Evolutionary conservation across 2,797 vertebrate genomes (phyloP), one percentile per base, ranked within the genome.

Genomic region (Tenualosa thibaudeaui): DNA sequence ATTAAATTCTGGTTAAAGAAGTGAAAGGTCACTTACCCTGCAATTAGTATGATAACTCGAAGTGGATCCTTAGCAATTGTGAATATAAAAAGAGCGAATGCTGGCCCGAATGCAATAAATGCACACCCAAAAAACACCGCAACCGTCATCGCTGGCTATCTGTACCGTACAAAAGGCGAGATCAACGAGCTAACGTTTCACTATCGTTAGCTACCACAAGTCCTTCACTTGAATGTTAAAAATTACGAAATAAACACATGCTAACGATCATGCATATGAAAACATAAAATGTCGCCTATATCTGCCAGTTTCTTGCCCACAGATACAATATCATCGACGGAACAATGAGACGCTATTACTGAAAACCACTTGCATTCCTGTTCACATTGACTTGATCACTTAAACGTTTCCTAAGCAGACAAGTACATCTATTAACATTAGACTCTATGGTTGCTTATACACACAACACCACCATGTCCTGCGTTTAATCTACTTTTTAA

Each of bases 81-180:
- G 91, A 96, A 93, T 3, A 95, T 84, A 88, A 95, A 94, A 13
- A 95, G 92, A 17, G 94, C 86, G 62, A 95, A 89, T 0, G 94
- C 93, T 24, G 94, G 95, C 89, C 94, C 94, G 84, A 95, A 95
- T 82, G 95, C 94, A 85, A 94, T 93, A 90, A 93, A 94, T 68
- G 93, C 92, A 86, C 95, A 95, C 17, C 95, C 94, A 86, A 94
- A 94, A 91, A 95, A 95, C 49, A 95, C 92, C 19, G 93, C 90
- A 81, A 93, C 90, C 43, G 94, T 93, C 95, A 95, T 95, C 56
- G 86, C 89, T 75, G 40, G 68, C 37, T 65, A 3, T 26, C 2
- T 71, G 68, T 75, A 75, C 68, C 68, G 68, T 75, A 75, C 0
- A 75, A 75, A 75, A 31, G 68, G 68, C 68, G 68, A 75, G 68